phyloP scores from a whole-genome alignment of 2,888 invertebrate species.

The Emmelina monodactyla region DNA sequence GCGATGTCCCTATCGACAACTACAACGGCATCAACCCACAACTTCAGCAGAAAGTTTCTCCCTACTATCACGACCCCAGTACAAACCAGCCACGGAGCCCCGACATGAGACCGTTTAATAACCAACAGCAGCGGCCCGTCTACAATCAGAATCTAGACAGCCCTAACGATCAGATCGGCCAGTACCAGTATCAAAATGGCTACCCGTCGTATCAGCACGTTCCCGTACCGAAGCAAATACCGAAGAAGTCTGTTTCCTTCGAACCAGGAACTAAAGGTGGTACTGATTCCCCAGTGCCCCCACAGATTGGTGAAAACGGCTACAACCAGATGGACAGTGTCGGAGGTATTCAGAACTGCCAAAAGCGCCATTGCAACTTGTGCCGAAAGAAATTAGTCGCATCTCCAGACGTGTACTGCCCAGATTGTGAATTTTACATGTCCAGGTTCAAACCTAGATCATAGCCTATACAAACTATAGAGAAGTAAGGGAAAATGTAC shows the following conservation, averaged over 20 bases:
- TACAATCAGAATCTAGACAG: constrained; percentile 42
- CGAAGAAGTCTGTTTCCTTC: constrained; percentile 76
- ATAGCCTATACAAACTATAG: constrained; percentile 23
- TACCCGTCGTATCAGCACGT: constrained; percentile 71
- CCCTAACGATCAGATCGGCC: constrained; percentile 27
- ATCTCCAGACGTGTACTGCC: constrained; percentile 83
- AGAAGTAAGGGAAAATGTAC: neutral
- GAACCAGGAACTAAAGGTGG: constrained; percentile 77
- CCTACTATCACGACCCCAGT: constrained; percentile 36
- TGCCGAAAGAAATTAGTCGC: constrained; percentile 86
- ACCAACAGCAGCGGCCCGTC: constrained; percentile 40
- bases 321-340: constrained; percentile 28
- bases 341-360: constrained; percentile 27
- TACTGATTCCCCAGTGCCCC: constrained; percentile 54
- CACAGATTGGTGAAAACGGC: constrained; percentile 38
- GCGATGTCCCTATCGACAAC: constrained; percentile 40
- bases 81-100: constrained; percentile 27
- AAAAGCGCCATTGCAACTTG: constrained; percentile 80
- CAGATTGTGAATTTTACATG: constrained; percentile 93
- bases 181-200: constrained; percentile 44
- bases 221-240: constrained; percentile 67
- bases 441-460: constrained; percentile 78
- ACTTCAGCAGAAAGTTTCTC: constrained; percentile 45
- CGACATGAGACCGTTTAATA: constrained; percentile 39
- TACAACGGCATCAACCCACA: constrained; percentile 43